Base-by-base conservation (phyloP, 2,888 invertebrate species). In the Liopterus haemorrhoidalis region DNA sequence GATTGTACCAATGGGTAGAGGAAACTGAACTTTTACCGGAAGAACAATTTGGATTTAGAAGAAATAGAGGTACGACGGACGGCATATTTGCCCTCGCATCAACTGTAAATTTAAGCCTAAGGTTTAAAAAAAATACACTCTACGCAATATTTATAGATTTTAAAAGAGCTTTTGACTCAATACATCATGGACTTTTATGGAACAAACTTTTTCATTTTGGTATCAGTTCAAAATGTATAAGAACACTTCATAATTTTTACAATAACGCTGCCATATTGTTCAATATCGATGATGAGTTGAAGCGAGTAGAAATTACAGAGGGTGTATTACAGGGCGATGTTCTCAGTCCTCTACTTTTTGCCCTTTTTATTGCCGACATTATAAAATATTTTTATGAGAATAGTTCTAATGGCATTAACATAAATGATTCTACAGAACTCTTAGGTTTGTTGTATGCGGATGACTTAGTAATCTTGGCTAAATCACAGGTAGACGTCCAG, bases 101-200 rank as follows among this genome's bases (percentile, higher is more conserved):
- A 31, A 12, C 14, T 12, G 31, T 31, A 8, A 15, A 31, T 14
- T 14, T 31, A 14, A 15, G 18, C 15, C 31, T 31, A 9, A 9
- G 31, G 9, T 4, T 8, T 8, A 31, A 31, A 18, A 31, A 31
- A 31, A 31, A 31, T 14, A 18, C 31, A 9, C 8, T 12, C 8
- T 31, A 31, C 18, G 31, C 31, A 8, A 31, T 31, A 15, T 31
- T 31, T 12, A 12, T 31, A 31, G 31, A 31, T 18, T 31, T 31
- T 31, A n/a, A 14, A 4, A n/a, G 28, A 28, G 28, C 28, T 6
- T 28, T 28, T 14, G 5, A 28, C 5, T 12, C n/a, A 9, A 14
- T 28, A 5, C 5, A 6, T 9, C 28, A 5, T 28, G 4, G 14
- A 12, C 28, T 28, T 14, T n/a, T 28, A 6, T 28, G 28, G 28